A percentile compares a stretch with the other conserved stretches of the same genome.
These are phyloP conservation scores for Norana najaformis DNA, from an alignment of 2,888 invertebrate species.

Conservation along the genomic window DNA sequence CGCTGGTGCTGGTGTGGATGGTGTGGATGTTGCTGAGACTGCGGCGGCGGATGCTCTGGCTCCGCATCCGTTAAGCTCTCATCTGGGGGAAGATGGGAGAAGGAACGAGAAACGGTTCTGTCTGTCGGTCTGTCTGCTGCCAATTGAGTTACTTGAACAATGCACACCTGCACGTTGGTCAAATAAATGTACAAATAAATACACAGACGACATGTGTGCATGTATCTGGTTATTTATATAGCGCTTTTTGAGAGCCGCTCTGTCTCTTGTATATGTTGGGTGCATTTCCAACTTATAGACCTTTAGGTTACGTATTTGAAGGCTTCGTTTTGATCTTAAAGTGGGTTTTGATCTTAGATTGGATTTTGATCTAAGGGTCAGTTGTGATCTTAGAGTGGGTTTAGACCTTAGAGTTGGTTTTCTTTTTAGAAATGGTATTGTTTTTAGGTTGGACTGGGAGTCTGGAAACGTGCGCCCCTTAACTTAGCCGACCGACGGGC, in stretches of 20 bases:
- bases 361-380: background rate
- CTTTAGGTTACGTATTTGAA: background rate
- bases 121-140: background rate
- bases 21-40: background rate
- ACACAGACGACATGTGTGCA: background rate
- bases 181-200: background rate
- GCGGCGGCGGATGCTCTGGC: background rate
- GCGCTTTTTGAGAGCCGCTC: background rate
- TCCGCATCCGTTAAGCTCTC: background rate
- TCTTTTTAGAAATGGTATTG: background rate
- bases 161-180: background rate
- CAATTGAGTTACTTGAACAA: background rate
- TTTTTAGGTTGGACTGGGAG: background rate
- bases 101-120: background rate
- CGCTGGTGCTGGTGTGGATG: background rate
- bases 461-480: too few relatives aligned
- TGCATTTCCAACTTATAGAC: background rate
- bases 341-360: background rate
- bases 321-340: background rate
- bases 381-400: background rate
- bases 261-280: background rate
- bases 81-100: conserved; percentile 5
- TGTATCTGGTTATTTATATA: background rate
- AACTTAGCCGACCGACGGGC: background rate
- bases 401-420: too few relatives aligned